Base-by-base conservation (phyloP, 2,797 vertebrate species). In the Triplophysa yarkandensis region DNA sequence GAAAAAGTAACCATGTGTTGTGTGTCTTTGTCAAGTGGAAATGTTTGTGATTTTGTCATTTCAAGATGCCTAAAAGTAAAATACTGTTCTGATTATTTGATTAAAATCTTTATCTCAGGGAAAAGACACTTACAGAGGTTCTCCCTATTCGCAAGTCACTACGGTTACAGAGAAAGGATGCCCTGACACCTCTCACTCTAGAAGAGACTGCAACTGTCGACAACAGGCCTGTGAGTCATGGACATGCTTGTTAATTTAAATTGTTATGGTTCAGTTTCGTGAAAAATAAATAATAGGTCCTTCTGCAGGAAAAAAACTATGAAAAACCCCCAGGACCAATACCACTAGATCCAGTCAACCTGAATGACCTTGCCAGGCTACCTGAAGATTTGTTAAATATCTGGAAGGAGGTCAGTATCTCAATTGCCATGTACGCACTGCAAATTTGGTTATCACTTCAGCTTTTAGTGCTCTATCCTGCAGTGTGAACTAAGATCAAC, bases 71-170 rank as follows among this genome's bases (percentile, higher is more conserved):
- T 8, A 36, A 34, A 46, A 62, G 25, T 4, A 21, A 7, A 16
- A 2, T 17, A 14, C n/a, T n/a, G n/a, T n/a, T 14, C 14, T 23
- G 9, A 19, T 30, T 1, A 2, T 27, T n/a, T 14, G 5, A 61
- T 21, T 19, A n/a, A 25, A n/a, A 25, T 0, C 10, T n/a, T 39
- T 52, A 17, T 50, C 83, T 83, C 0, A 87, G 80, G 14, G 90
- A 89, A 68, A 61, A 27, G 68, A 84, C 86, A 73, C 82, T 82
- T 0, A 89, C 77, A 19, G 71, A 84, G 1, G 76, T 85, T 0
- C 60, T 86, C 28, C 87, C 89, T 17, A 78, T 71, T 62, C 93
- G 95, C 9, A 92, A 94, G 62, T 98, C 96, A 19, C 88, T 91
- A 81, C 91, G 95, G 39, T 86, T 98, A 43, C 92, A 93, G 46